Percentiles rank a stretch among this genome's conserved stretches.
Evolutionary conservation across 1,140 invertebrate genomes (phyloP).

Genomic region (Euura lappo): DNA sequence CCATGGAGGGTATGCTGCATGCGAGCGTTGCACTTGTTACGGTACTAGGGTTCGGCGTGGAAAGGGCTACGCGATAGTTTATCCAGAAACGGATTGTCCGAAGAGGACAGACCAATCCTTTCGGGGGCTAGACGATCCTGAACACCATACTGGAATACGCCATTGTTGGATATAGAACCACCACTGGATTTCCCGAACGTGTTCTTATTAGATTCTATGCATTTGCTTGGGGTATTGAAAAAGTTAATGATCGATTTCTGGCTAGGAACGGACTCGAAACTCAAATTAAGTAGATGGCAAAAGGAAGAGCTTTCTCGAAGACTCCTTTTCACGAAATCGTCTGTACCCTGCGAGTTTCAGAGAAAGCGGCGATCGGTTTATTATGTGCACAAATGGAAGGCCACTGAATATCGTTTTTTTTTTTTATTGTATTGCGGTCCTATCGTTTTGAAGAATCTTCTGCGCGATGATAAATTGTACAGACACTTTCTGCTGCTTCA

Average conservation of each 20-base stretch:
- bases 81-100: conserved; percentile 16
- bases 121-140: background rate
- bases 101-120: conserved; percentile 18
- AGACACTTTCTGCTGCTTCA: conserved; percentile 21
- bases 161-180: conserved; percentile 12
- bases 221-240: conserved; percentile 21
- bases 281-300: background rate
- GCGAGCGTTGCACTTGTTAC: conserved; percentile 22
- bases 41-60: conserved; percentile 6
- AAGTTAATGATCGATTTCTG: conserved; percentile 17
- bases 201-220: conserved; percentile 20
- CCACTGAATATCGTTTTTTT: conserved; percentile 20
- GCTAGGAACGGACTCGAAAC: conserved; percentile 6
- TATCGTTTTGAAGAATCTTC: conserved; percentile 15
- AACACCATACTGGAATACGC: conserved; percentile 14
- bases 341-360: conserved; percentile 17
- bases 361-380: conserved; percentile 9
- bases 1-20: conserved; percentile 7
- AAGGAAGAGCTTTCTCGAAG: background rate
- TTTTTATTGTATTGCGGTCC: conserved; percentile 21
- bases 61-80: conserved; percentile 10
- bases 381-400: conserved; percentile 19
- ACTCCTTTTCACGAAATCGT: background rate
- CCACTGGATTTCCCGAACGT: conserved; percentile 11
- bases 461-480: conserved; percentile 8